Evolutionary conservation across 2,797 vertebrate species (phyloP).

Genomic region (Scolopax rusticola): DNA sequence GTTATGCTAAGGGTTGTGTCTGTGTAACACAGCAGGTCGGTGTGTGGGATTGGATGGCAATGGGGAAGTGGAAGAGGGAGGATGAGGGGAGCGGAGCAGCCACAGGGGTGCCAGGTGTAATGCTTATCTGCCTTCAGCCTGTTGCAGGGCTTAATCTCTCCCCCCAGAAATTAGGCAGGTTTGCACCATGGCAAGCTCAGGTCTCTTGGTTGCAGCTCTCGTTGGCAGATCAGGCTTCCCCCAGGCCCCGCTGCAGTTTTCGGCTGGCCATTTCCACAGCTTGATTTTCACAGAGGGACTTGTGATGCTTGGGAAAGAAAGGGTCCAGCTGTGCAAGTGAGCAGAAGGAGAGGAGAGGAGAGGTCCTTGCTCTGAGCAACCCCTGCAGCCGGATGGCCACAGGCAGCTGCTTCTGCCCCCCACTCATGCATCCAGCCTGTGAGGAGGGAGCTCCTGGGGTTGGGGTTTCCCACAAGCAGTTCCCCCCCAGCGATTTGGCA

Average conservation of each 20-base stretch:
- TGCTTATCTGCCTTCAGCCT: neutral
- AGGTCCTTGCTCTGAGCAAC: neutral
- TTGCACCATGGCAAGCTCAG: neutral
- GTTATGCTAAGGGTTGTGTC: neutral
- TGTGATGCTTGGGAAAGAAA: neutral
- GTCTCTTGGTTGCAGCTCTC: neutral
- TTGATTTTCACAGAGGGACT: neutral
- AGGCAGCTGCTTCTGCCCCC: neutral
- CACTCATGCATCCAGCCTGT: fast-evolving
- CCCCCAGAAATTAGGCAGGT: neutral
- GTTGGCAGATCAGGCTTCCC: neutral
- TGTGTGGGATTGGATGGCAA: neutral
- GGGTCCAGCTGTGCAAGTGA: neutral
- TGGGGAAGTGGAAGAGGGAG: neutral
- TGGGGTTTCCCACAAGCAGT: neutral
- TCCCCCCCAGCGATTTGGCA: neutral
- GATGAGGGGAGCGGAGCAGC: neutral
- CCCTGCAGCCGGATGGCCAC: fast-evolving
- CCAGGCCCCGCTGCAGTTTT: neutral
- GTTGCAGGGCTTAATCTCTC: neutral
- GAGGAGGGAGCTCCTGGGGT: neutral
- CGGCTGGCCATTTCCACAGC: neutral
- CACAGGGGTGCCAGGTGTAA: fast-evolving
- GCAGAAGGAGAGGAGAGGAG: neutral
- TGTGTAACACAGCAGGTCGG: fast-evolving